A percentile compares a stretch with the other conserved stretches of the same genome.
Evolutionary conservation across 2,113 vertebrate species (phyloP).

Genomic region (Anhinga rufa): DNA sequence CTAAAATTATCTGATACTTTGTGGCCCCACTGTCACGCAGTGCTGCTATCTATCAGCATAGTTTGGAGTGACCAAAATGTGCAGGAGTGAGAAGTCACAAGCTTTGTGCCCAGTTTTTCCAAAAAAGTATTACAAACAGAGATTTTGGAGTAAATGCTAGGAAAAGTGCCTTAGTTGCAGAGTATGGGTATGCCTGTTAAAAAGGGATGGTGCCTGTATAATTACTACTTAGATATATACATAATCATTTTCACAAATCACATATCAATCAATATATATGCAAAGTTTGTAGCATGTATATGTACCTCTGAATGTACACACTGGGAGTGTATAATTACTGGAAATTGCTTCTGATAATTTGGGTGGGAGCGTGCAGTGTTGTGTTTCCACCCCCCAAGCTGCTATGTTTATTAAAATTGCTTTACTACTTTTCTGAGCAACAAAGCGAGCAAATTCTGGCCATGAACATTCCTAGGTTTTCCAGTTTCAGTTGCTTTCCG

Average conservation of each 20-base stretch:
- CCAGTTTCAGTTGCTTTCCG: not conserved
- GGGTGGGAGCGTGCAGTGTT: not conserved
- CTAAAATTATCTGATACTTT: not conserved
- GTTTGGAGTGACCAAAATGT: not conserved
- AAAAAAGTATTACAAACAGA: not conserved
- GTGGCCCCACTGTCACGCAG: not conserved
- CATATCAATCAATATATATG: not conserved
- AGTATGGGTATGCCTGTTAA: not conserved
- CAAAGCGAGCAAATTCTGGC: not conserved
- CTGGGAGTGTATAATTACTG: not conserved
- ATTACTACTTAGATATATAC: not conserved
- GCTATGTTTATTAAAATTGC: not conserved
- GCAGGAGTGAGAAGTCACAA: not conserved
- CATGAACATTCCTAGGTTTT: not conserved
- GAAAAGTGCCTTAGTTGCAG: not conserved
- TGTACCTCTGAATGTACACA: not conserved
- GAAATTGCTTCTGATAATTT: not conserved
- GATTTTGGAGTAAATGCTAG: not conserved
- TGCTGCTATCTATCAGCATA: not conserved
- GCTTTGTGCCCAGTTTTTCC: not conserved
- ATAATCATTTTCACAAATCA: not conserved
- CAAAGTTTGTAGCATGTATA: not conserved
- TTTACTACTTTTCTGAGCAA: not conserved
- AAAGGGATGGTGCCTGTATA: not conserved
- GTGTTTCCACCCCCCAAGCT: not conserved